A percentile compares a stretch with the other conserved stretches of the same genome.
Conservation (phyloP, 2,113 vertebrate species). For the Burhinus oedicnemus region DNA sequence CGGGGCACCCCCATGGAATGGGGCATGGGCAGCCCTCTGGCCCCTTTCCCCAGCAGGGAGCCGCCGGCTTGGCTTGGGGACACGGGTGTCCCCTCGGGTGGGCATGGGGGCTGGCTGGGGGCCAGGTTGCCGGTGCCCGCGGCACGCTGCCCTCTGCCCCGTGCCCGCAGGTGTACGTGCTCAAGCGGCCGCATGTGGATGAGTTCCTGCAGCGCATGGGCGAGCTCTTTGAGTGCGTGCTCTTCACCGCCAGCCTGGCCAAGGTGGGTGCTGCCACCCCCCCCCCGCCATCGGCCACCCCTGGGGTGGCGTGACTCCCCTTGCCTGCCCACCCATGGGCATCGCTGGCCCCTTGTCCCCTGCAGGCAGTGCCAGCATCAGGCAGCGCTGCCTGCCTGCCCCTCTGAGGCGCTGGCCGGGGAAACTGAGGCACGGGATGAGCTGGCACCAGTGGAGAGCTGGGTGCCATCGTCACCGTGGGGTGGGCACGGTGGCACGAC, state of each 20-base stretch:
- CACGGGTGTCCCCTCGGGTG: neutral
- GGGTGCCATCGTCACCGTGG: accelerated
- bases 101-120: accelerated
- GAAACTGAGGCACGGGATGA: neutral
- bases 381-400: no score
- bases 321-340: accelerated
- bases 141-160: neutral
- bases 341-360: accelerated
- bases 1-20: neutral
- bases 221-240: conserved; percentile 94
- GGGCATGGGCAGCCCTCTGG: neutral
- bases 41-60: neutral
- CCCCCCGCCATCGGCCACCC: accelerated
- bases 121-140: accelerated
- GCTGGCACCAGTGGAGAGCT: neutral
- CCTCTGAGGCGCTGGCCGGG: neutral
- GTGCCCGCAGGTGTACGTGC: conserved; percentile 87
- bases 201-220: conserved; percentile 96
- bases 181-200: conserved; percentile 94
- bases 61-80: accelerated
- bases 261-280: conserved; percentile 81
- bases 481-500: accelerated
- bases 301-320: accelerated
- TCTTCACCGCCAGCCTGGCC: conserved; percentile 96
- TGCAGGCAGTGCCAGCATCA: neutral